Evolutionary conservation across 2,888 invertebrate genomes (phyloP).

Genomic region (Drosophila buzzatii): DNA sequence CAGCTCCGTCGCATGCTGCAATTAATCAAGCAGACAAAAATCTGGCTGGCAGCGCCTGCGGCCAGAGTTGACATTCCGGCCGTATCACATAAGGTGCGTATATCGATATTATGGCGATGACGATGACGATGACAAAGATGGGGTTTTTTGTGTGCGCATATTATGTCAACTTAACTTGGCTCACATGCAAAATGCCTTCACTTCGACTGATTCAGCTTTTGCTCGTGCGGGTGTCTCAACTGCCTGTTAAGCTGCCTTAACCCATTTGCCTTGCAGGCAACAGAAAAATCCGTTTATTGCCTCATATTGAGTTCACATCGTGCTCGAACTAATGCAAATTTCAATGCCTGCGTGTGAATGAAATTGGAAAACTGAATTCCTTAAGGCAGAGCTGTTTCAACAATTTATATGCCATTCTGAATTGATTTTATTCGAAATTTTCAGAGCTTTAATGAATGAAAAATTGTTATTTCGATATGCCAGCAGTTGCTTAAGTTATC

Average conservation of each 20-base stretch:
- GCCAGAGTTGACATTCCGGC: slow-evolving; percentile 46
- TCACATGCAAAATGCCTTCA: slow-evolving; percentile 30
- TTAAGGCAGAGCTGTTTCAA: background rate
- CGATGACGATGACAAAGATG: slow-evolving; percentile 19
- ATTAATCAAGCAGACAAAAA: slow-evolving; percentile 76
- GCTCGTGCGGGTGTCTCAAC: slow-evolving; percentile 11
- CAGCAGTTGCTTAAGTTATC: too few species aligned
- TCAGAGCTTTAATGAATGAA: background rate
- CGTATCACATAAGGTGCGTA: background rate
- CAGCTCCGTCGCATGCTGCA: slow-evolving; percentile 43
- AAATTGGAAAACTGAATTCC: background rate
- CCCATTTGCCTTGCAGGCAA: background rate
- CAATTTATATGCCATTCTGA: background rate
- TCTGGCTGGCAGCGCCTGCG: slow-evolving; percentile 58
- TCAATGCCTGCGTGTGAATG: background rate
- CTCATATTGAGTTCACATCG: slow-evolving; percentile 6
- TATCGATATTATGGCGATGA: slow-evolving; percentile 18
- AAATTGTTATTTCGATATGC: background rate
- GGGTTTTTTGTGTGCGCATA: slow-evolving; percentile 20
- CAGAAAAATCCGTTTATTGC: slow-evolving; percentile 11
- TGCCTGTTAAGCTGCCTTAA: slow-evolving; percentile 22
- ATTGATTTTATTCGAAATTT: background rate
- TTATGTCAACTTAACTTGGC: slow-evolving; percentile 30
- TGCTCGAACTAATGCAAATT: slow-evolving; percentile 1
- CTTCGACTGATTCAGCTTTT: slow-evolving; percentile 13